Percentiles rank a stretch among this genome's conserved stretches.
phyloP scores from a whole-genome alignment of 1,140 invertebrate genomes.

The Platyscapa corneri region DNA sequence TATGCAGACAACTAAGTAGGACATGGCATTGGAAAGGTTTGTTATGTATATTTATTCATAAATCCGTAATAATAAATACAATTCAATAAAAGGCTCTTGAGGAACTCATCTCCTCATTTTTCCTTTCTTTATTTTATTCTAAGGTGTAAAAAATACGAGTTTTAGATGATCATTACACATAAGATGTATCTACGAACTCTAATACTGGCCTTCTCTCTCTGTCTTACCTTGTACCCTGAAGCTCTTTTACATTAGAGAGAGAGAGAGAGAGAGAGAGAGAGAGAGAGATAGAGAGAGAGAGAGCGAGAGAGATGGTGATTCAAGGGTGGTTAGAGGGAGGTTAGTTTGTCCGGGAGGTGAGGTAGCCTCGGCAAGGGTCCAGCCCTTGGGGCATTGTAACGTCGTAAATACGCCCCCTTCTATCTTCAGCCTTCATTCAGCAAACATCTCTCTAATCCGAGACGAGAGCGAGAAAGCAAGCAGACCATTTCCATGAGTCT shows the following conservation, averaged over 20 bases:
- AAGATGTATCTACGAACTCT: neutral
- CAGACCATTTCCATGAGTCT: conserved; percentile 56
- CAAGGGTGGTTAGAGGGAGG: neutral
- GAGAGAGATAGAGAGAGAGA: neutral
- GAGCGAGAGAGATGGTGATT: neutral
- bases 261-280: conserved; percentile 7
- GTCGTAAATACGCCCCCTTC: conserved; percentile 70
- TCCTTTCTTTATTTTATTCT: neutral
- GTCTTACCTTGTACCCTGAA: too few relatives aligned
- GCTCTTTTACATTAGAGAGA: too few relatives aligned
- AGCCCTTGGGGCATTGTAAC: conserved; percentile 74
- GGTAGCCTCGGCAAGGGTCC: conserved; percentile 63
- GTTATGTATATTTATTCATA: neutral
- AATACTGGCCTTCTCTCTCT: neutral
- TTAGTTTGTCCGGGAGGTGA: conserved; percentile 11
- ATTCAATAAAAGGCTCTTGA: neutral
- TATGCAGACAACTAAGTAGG: neutral
- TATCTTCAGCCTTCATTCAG: conserved; percentile 55
- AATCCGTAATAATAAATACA: neutral
- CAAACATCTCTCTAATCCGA: neutral
- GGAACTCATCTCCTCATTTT: neutral
- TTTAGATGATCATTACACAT: conserved; percentile 15
- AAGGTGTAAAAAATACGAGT: conserved; percentile 41
- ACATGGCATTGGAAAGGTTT: neutral
- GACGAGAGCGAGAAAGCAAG: neutral